phyloP scores from a whole-genome alignment of 2,113 vertebrate genomes.

The Mesocricetus auratus region DNA sequence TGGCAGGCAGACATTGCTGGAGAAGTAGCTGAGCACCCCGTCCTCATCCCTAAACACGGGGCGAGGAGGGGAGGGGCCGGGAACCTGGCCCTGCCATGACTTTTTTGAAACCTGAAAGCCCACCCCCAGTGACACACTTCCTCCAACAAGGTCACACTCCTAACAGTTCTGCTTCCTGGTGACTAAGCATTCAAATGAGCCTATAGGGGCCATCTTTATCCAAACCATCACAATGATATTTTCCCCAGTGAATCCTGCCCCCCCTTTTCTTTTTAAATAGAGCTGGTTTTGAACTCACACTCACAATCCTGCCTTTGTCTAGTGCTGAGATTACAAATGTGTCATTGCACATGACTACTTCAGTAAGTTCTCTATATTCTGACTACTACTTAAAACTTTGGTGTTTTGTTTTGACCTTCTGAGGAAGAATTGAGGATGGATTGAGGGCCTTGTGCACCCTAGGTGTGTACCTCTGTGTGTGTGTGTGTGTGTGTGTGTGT shows the following conservation, averaged over 20 bases:
- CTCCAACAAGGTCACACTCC: not conserved
- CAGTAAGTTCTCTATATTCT: not conserved
- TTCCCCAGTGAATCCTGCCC: not conserved
- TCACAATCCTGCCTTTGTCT: not conserved
- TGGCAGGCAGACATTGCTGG: not conserved
- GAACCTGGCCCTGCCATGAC: not conserved
- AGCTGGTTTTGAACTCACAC: not conserved
- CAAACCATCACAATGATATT: not conserved
- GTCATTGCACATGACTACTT: not conserved
- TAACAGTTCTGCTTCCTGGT: not conserved
- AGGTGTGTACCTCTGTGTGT: not conserved
- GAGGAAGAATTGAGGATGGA: not conserved
- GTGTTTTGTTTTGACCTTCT: not conserved
- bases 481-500: not conserved
- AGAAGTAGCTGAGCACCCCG: not conserved
- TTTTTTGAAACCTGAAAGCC: not conserved
- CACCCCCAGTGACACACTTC: not conserved
- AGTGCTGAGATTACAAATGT: not conserved
- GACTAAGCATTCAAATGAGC: not conserved
- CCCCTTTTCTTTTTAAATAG: not conserved
- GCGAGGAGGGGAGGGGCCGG: not conserved
- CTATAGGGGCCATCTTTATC: not conserved
- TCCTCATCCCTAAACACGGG: not conserved
- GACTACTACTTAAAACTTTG: not conserved
- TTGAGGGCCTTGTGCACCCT: not conserved